Base-by-base conservation (phyloP, 2,113 vertebrate genomes). In the Oreochromis tanganicae region DNA sequence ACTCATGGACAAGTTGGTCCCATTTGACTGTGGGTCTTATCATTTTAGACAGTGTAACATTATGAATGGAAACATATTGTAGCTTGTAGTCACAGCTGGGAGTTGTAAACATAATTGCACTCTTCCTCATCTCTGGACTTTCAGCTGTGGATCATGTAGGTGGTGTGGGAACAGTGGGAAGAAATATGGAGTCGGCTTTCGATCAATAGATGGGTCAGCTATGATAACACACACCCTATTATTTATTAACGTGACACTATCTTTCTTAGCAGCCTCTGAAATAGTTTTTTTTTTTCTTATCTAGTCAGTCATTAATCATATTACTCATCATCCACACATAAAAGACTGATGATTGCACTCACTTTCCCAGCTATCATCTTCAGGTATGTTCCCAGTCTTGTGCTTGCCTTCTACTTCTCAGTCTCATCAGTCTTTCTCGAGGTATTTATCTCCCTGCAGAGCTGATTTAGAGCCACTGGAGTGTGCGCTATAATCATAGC, bases 401-500 rank as follows among this genome's bases (percentile, higher is more conserved):
- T n/a, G 9, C 38, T 57, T 9, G 38, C 71, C 7, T 13, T 32
- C 43, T 46, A 59, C 24, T 59, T 36, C 59, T 79, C 36, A 2
- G 41, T 16, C 41, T 87, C 88, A 66, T 82, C 82, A 36, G 73
- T 81, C 84, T 61, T 56, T 36, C 52, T 38, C 14, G 38, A 83
- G 24, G 59, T 80, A 83, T 91, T 90, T 73, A 55, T 93, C 78
- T 87, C 75, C 79, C 43, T 17, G 36, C 80, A 17, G 78, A 89
- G 87, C 66, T 55, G 84, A 82, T 90, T 80, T 80, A 50, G 29
- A 88, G 78, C 81, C 85, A 61, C 83, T 89, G 89, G 84, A 88
- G 88, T 88, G 71, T 85, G 83, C 5, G 38, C 29, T 82, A 43
- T 93, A 89, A 94, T 93, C 93, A 85, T 61, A 68, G 66, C 80